phyloP scores from a whole-genome alignment of 1,140 invertebrate species.

The Hirudo medicinalis region DNA sequence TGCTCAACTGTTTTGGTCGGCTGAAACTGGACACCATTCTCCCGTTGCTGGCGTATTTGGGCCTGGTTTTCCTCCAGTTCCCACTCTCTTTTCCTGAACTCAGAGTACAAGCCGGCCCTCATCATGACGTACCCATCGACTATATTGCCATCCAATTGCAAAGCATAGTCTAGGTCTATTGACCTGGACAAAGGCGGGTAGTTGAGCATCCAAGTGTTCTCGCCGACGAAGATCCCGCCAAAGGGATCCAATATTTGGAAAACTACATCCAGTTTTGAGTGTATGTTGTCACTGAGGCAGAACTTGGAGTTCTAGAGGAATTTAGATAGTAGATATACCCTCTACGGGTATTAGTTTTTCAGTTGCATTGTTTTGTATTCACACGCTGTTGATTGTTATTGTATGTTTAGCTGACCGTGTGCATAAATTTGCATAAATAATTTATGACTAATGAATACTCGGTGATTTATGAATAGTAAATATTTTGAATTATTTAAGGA shows the following conservation, averaged over 20 bases:
- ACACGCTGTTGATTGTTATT: too few relatives aligned
- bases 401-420: too few relatives aligned
- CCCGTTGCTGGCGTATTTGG: too few relatives aligned
- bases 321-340: too few relatives aligned
- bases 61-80: background rate
- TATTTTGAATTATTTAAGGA: too few relatives aligned
- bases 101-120: constrained; percentile 2
- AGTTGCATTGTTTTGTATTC: too few relatives aligned
- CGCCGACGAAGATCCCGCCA: constrained; percentile 22
- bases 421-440: too few relatives aligned
- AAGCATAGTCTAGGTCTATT: constrained; percentile 16
- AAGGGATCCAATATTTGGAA: constrained; percentile 13
- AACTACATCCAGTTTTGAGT: constrained; percentile 17
- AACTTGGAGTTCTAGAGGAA: background rate
- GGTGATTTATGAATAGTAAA: too few relatives aligned
- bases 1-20: background rate
- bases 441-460: too few relatives aligned
- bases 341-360: too few relatives aligned
- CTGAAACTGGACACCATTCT: background rate
- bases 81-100: background rate
- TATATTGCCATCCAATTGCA: background rate
- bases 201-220: constrained; percentile 22
- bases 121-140: constrained; percentile 22
- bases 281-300: background rate
- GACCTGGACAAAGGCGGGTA: constrained; percentile 9